Percentiles rank a stretch among this genome's conserved stretches.
These are phyloP conservation scores for Styela plicata DNA, from an alignment of 23 tunicate genomes.

Conservation along the genomic window DNA sequence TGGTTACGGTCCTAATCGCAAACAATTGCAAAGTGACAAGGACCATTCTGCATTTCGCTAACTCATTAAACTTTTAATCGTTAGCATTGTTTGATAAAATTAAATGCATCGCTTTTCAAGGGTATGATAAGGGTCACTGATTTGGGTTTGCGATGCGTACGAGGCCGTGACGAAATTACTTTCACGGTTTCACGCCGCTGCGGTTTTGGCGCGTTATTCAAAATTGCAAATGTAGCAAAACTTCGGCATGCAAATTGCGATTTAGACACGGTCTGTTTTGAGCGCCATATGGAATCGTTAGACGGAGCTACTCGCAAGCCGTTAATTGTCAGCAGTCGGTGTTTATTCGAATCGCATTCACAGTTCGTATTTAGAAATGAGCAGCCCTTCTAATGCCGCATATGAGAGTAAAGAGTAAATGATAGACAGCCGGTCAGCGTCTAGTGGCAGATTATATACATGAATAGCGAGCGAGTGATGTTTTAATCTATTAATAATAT, in stretches of 20 bases:
- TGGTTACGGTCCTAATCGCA: background rate
- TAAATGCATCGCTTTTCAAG: background rate
- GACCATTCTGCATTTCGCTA: background rate
- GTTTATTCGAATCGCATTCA: too few species aligned
- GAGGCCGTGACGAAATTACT: background rate
- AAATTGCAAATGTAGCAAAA: background rate
- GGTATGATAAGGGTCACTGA: background rate
- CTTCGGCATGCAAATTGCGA: background rate
- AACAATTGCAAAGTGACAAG: background rate
- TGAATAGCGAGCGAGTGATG: background rate
- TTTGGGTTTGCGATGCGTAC: background rate
- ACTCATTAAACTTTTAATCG: background rate
- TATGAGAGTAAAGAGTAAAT: background rate
- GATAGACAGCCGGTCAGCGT: background rate
- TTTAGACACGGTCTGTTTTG: too few species aligned
- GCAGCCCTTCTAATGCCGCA: background rate
- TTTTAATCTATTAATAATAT: background rate
- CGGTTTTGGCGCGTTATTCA: background rate
- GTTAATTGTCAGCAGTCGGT: background rate
- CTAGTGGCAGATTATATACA: background rate
- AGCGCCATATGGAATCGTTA: too few species aligned
- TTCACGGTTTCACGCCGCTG: background rate
- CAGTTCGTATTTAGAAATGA: background rate
- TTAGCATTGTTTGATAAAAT: background rate
- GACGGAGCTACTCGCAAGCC: too few species aligned